Conservation (phyloP, 2,797 vertebrate genomes). For the Cyclura pinguis region DNA sequence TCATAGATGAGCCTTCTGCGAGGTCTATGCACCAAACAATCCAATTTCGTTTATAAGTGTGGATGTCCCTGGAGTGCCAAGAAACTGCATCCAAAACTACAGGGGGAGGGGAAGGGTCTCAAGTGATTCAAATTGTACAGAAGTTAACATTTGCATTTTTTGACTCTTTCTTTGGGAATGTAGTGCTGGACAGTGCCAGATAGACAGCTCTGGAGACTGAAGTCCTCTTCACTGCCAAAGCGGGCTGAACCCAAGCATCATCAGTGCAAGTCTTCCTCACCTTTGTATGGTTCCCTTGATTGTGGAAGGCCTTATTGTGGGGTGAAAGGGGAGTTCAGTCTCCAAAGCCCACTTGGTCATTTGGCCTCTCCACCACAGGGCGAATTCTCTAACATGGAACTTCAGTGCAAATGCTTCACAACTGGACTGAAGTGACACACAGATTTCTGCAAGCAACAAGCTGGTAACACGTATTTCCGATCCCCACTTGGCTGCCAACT, state of each 20-base stretch:
- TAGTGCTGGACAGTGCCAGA: slow-evolving; percentile 45
- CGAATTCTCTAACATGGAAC: slow-evolving; percentile 2
- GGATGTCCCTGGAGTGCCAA: background rate
- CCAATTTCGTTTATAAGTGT: background rate
- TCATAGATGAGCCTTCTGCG: background rate
- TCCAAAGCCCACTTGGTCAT: slow-evolving; percentile 42
- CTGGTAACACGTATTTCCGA: slow-evolving; percentile 34
- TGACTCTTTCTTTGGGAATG: slow-evolving; percentile 34
- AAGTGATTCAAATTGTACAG: background rate
- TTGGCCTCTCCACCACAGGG: slow-evolving; percentile 16
- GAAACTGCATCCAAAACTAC: background rate
- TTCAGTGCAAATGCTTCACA: slow-evolving; percentile 14
- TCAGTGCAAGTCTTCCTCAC: slow-evolving; percentile 22
- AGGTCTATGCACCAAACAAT: background rate
- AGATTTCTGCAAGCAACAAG: slow-evolving; percentile 13
- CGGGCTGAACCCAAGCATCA: slow-evolving; percentile 11
- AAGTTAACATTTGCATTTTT: slow-evolving; percentile 20
- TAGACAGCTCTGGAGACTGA: slow-evolving; percentile 56
- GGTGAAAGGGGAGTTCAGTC: slow-evolving; percentile 53
- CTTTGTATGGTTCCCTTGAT: slow-evolving; percentile 12
- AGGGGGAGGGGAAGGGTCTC: too few species aligned
- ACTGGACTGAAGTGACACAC: slow-evolving; percentile 12
- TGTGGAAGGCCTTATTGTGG: slow-evolving; percentile 41
- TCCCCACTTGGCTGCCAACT: slow-evolving; percentile 1
- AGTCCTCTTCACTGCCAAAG: slow-evolving; percentile 46